phyloP scores from a whole-genome alignment of 2,797 vertebrate species.

The Eleutherodactylus coqui region DNA sequence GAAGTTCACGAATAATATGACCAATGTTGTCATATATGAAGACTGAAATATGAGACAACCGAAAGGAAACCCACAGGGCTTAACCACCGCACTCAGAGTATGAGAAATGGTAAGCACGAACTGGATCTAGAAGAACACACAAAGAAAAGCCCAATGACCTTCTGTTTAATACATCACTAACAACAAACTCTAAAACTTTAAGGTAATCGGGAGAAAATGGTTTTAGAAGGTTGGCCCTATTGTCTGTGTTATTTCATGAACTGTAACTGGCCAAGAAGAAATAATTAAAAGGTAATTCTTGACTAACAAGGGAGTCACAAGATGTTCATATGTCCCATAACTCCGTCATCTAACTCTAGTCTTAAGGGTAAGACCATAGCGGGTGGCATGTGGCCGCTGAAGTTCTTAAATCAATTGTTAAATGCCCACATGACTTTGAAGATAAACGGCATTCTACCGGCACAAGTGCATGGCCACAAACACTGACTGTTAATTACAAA shows the following conservation, averaged over 20 bases:
- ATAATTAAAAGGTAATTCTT: not conserved
- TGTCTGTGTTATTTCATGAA: not conserved
- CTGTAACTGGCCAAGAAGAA: not conserved
- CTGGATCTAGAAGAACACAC: slow-evolving; percentile 75
- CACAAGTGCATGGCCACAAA: too few relatives aligned
- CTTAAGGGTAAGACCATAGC: too few relatives aligned
- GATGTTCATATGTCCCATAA: too few relatives aligned
- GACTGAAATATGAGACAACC: slow-evolving; percentile 88
- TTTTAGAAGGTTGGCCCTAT: not conserved
- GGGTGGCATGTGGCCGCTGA: too few relatives aligned
- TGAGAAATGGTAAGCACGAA: slow-evolving; percentile 86
- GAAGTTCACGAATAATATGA: slow-evolving; percentile 86
- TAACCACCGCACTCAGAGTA: slow-evolving; percentile 82
- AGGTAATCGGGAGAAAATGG: too few relatives aligned
- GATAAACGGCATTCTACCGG: too few relatives aligned
- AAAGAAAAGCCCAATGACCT: not conserved
- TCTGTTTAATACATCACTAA: not conserved
- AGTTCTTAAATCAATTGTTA: too few relatives aligned
- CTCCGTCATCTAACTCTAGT: too few relatives aligned
- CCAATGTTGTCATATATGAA: slow-evolving; percentile 85
- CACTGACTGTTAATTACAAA: too few relatives aligned
- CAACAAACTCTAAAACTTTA: not conserved
- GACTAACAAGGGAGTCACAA: too few relatives aligned
- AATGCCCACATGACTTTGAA: too few relatives aligned
- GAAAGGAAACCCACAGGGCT: slow-evolving; percentile 84